These are phyloP conservation scores for Charina bottae DNA, from an alignment of 2,113 vertebrate genomes.

Conservation along the genomic window DNA sequence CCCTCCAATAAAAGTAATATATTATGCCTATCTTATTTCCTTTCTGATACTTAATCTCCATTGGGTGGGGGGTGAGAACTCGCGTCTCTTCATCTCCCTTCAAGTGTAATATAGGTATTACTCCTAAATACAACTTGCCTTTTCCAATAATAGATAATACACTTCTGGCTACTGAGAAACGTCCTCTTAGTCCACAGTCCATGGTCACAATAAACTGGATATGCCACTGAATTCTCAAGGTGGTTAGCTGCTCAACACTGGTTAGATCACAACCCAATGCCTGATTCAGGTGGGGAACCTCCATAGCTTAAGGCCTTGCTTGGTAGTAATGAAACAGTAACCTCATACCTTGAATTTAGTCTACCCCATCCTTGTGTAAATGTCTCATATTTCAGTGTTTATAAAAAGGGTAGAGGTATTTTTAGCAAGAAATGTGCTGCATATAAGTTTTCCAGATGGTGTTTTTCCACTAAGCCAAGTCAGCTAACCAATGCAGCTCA, in stretches of 20 bases:
- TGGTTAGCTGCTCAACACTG: not conserved
- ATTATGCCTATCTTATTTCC: not conserved
- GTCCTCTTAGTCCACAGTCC: not conserved
- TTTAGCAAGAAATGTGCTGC: not conserved
- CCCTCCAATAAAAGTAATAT: constrained; percentile 24
- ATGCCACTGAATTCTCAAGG: not conserved
- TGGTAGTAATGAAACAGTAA: not conserved
- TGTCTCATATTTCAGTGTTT: not conserved
- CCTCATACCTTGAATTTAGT: not conserved
- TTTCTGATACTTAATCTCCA: constrained; percentile 32
- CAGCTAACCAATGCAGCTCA: not conserved
- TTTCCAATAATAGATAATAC: not conserved
- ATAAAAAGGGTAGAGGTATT: not conserved
- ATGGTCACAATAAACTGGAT: not conserved
- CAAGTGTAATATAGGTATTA: not conserved
- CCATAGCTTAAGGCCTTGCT: not conserved
- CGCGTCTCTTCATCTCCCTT: constrained; percentile 6
- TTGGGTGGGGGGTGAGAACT: not conserved
- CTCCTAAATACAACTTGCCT: not conserved
- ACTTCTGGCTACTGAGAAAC: not conserved
- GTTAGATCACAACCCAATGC: not conserved
- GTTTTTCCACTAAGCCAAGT: not conserved
- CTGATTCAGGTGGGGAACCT: not conserved
- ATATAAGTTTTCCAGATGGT: not conserved
- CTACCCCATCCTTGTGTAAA: not conserved